Conservation (phyloP, 2,888 invertebrate species). For the Drosophila algonquin region DNA sequence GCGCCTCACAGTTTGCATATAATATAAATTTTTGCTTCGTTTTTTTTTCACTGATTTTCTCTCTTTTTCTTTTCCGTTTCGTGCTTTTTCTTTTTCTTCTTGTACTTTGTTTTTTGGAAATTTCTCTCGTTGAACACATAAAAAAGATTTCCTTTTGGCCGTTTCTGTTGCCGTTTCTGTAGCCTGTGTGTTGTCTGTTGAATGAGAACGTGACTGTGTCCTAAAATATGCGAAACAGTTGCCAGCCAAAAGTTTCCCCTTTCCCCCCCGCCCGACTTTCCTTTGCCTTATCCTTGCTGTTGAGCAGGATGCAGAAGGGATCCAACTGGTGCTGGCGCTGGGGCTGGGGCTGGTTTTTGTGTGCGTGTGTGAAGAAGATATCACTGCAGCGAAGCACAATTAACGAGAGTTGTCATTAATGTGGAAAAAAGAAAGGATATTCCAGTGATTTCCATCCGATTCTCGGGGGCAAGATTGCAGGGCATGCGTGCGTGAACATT, state of each 20-base stretch:
- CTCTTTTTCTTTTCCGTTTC: background rate
- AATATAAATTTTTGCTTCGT: constrained; percentile 19
- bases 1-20: constrained; percentile 72
- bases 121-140: constrained; percentile 32
- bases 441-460: constrained; percentile 36
- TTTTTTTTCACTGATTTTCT: constrained; percentile 37
- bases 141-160: constrained; percentile 29
- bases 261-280: too few species aligned
- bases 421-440: constrained; percentile 54
- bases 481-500: constrained; percentile 80
- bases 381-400: constrained; percentile 47
- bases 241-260: constrained; percentile 5
- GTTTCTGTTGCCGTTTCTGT: constrained; percentile 3
- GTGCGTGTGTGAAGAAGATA: background rate
- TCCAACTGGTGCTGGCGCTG: background rate
- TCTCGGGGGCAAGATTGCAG: constrained; percentile 71
- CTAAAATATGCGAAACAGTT: constrained; percentile 61
- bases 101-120: constrained; percentile 3
- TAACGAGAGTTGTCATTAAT: constrained; percentile 69
- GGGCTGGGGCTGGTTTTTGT: background rate
- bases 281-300: background rate
- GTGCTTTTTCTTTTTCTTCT: background rate
- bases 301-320: constrained; percentile 4
- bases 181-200: constrained; percentile 22
- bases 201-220: constrained; percentile 62